Evolutionary conservation across 2,113 vertebrate species (phyloP).

Genomic region (Ibidorhyncha struthersii): DNA sequence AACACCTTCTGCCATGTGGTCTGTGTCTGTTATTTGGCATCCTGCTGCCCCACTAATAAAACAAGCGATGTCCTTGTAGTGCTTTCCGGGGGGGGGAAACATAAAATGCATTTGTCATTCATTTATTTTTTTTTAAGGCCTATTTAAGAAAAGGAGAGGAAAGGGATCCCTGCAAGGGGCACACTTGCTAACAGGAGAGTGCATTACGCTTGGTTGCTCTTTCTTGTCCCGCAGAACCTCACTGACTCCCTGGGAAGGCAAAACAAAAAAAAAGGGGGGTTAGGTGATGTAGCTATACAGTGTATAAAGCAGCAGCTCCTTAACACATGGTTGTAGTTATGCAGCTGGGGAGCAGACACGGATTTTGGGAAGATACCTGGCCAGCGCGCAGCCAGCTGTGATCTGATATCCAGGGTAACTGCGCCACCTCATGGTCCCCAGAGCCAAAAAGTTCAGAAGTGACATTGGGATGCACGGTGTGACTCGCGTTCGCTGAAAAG

Average conservation of each 20-base stretch:
- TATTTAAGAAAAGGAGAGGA: not conserved
- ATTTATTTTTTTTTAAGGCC: not conserved
- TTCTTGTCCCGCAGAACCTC: not conserved
- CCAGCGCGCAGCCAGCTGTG: not conserved
- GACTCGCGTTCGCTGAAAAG: rapidly evolving
- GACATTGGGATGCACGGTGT: rapidly evolving
- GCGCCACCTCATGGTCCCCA: constrained; percentile 52
- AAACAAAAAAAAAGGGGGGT: not conserved
- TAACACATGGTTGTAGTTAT: not conserved
- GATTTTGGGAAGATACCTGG: not conserved
- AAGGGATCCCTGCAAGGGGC: not conserved
- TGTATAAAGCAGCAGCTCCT: not conserved
- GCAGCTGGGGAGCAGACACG: rapidly evolving
- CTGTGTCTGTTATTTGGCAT: not conserved
- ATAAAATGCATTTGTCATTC: not conserved
- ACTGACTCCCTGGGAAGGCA: not conserved
- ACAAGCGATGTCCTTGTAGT: not conserved
- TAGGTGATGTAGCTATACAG: not conserved
- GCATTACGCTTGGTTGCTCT: not conserved
- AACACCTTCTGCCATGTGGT: not conserved
- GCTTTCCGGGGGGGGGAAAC: not conserved
- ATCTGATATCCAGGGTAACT: not conserved
- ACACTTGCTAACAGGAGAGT: not conserved
- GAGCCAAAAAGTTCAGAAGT: not conserved
- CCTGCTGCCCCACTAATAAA: not conserved